Base-by-base conservation (phyloP, 2,113 vertebrate species). In the Pterocles gutturalis region DNA sequence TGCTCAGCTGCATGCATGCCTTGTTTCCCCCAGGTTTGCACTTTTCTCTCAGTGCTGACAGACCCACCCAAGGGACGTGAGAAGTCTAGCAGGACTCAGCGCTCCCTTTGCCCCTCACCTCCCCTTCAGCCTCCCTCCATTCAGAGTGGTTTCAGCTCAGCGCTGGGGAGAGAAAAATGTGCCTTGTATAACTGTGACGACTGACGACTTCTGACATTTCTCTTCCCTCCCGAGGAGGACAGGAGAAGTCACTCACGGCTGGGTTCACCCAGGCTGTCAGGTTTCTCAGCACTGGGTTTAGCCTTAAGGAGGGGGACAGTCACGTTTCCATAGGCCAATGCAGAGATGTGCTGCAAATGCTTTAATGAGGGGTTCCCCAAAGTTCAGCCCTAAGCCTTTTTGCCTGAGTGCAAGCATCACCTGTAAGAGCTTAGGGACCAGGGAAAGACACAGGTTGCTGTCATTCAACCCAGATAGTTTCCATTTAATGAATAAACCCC, bases 121-220 rank as follows among this genome's bases (percentile, higher is more conserved):
- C 1, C 70, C 61, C 31, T 60, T 65, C 17, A n/a, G 36, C 66
- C 60, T 85, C 76, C 62, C 64, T 87, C 73, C 60, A 54, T 11
- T 12, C 83, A 38, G 66, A 93, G 75, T 0, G 0, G 33, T 22
- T 93, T 83, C 57, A 29, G 78, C 86, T 77, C 71, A 45, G 82
- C 25, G 66, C 22, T 3, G 3, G 79, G 45, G 36, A 89, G 64
- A 95, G 92, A 96, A 93, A 95, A 96, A 90, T 78, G 87, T 78
- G 76, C 84, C 85, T 75, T 6, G 71, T 72, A n/a, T 8, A 19
- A 91, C 88, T 4, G 28, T 83, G 92, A 94, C 2, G 0, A 90
- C 78, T 96, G 96, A 96, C 91, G 89, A 95, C 85, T 95, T 96
- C 60, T 81, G 96, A 83, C 97, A 97, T 97, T 97, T 95, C 94